Evolutionary conservation across 2,797 vertebrate genomes (phyloP).

Genomic region (Prunella strophiata): DNA sequence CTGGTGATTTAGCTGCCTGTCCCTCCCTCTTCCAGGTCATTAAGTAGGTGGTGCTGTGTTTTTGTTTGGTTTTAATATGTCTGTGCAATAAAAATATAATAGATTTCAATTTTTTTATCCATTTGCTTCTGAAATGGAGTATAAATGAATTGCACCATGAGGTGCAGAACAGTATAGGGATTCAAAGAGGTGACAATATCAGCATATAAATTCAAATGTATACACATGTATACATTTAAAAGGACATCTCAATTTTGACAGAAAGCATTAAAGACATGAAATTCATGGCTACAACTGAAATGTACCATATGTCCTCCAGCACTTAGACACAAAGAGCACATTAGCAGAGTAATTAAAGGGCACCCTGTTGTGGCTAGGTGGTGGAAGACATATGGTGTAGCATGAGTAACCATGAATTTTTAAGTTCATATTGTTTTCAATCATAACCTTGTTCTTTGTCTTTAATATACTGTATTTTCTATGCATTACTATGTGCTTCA

Average conservation of each 20-base stretch:
- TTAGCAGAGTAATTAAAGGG: constrained; percentile 64
- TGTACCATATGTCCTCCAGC: constrained; percentile 58
- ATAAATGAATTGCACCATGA: neutral
- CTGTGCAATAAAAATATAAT: neutral
- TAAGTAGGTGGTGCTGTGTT: neutral
- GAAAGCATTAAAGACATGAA: constrained; percentile 28
- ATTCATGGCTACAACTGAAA: constrained; percentile 44
- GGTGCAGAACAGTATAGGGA: neutral
- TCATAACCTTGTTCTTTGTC: neutral
- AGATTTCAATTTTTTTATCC: constrained; percentile 3
- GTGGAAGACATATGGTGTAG: constrained; percentile 52
- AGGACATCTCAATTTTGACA: constrained; percentile 31
- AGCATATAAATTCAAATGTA: neutral
- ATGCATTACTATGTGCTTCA: neutral
- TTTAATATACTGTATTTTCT: neutral
- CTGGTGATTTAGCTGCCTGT: constrained; percentile 5
- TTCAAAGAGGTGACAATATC: neutral
- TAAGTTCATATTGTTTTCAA: neutral
- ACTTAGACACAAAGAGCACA: constrained; percentile 52
- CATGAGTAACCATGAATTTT: constrained; percentile 50
- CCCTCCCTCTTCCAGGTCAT: constrained; percentile 8
- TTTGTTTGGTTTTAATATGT: constrained; percentile 39
- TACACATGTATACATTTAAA: neutral
- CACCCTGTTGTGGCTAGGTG: constrained; percentile 64
- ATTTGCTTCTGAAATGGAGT: neutral